Evolutionary conservation across 1,140 invertebrate species (phyloP), one percentile per base, ranked within the genome.

Genomic region (Aradophagus sp.): DNA sequence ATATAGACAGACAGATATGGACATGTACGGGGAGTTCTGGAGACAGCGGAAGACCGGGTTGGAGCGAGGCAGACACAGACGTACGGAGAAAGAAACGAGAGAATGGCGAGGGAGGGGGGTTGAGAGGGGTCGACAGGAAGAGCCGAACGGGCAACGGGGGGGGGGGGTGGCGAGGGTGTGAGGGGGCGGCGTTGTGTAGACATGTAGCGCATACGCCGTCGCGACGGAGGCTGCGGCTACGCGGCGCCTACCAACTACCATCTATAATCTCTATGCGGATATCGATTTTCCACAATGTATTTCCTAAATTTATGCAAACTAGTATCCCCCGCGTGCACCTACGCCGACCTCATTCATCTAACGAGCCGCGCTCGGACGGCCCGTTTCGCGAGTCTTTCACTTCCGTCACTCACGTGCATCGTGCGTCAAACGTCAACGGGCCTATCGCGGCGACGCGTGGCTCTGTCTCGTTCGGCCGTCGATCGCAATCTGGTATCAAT

Each of bases 221-320:
- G 83, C 84, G 84, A 84, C 84, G 84, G 84, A 85, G 84, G 82
- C 84, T 86, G 84, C 83, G 84, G 84, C 83, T 85, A 84, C 82
- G 80, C 80, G 84, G 83, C 84, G 84, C 84, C 84, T 86, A 84
- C 84, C 84, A 82, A 85, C 83, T 82, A 84, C 83, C 84, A 86
- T 86, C 84, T 86, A 86, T 86, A 86, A 84, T 86, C 84, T 85
- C 84, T 85, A 86, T 86, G 84, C 83, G 82, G 84, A 85, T 85
- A 85, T 85, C 83, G 84, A 85, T 86, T 85, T 84, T 84, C 81
- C 56, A 81, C 78, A 74, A 80, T 84, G 82, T 86, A 85, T 86
- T 84, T 84, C 83, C 83, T 84, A 85, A 86, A 86, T 86, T 86
- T 85, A 86, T 85, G 84, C 84, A 84, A 86, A 86, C 82, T 81